Conservation (phyloP, 2,113 vertebrate genomes). For the Amphiprion percula region DNA sequence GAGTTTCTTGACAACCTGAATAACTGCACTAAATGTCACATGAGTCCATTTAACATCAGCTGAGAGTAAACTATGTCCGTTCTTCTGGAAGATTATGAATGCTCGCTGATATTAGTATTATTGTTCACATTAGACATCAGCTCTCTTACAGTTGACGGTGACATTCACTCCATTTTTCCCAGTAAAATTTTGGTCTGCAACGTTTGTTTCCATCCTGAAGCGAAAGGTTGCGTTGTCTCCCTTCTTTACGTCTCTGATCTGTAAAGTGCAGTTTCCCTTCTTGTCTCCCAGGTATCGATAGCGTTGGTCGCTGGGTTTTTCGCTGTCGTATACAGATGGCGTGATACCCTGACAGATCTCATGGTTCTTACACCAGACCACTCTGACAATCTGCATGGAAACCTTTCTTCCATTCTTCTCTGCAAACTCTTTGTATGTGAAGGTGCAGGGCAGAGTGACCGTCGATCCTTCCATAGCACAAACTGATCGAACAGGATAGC, state of each 20-base stretch:
- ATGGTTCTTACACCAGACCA: slow-evolving; percentile 38
- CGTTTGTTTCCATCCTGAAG: slow-evolving; percentile 33
- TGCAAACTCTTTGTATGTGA: rapidly evolving
- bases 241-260: neutral
- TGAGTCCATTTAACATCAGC: too few species aligned
- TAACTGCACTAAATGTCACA: too few species aligned
- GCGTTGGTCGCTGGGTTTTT: rapidly evolving
- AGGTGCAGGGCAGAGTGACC: slow-evolving; percentile 30
- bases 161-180: rapidly evolving
- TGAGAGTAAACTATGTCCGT: too few species aligned
- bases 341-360: rapidly evolving
- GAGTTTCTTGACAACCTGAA: too few species aligned
- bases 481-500: neutral
- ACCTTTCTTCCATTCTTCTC: rapidly evolving
- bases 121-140: too few species aligned
- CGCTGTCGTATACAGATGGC: slow-evolving; percentile 35
- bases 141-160: slow-evolving; percentile 15
- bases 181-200: rapidly evolving
- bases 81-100: too few species aligned
- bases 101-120: too few species aligned
- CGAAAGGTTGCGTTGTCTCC: neutral
- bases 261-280: slow-evolving; percentile 36
- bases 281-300: slow-evolving; percentile 54
- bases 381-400: rapidly evolving
- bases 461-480: slow-evolving; percentile 30